These are phyloP conservation scores for Asbolus verrucosus DNA, from an alignment of 1,140 invertebrate genomes.

Conservation along the genomic window DNA sequence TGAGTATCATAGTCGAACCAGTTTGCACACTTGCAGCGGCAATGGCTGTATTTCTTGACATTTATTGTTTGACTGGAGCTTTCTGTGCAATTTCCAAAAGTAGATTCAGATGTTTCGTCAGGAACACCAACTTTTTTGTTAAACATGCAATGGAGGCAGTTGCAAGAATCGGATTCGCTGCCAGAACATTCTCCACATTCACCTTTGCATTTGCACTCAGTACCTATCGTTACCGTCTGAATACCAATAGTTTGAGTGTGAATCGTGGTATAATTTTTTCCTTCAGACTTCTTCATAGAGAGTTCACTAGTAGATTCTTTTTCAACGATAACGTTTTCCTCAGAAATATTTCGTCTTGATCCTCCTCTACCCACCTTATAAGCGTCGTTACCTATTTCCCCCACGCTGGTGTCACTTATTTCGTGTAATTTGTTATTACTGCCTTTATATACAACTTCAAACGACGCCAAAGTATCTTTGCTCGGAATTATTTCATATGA, in stretches of 20 bases:
- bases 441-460: background rate
- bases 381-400: background rate
- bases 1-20: background rate
- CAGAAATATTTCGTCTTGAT: background rate
- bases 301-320: too few relatives aligned
- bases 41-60: background rate
- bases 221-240: background rate
- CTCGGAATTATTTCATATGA: conserved; percentile 4
- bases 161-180: background rate
- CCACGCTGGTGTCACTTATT: background rate
- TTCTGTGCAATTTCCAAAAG: background rate
- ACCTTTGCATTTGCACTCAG: background rate
- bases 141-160: background rate
- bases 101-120: background rate
- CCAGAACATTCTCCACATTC: background rate
- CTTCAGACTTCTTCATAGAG: background rate
- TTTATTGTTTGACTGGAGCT: background rate
- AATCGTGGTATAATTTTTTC: background rate
- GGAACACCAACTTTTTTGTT: too few relatives aligned
- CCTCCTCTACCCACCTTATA: background rate
- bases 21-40: too few relatives aligned
- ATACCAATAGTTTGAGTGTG: conserved; percentile 6
- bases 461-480: background rate
- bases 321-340: background rate
- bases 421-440: too few relatives aligned